Percentiles rank a stretch among this genome's conserved stretches.
Evolutionary conservation across 1,140 invertebrate genomes (phyloP).

Genomic region (Ganaspis sp.): DNA sequence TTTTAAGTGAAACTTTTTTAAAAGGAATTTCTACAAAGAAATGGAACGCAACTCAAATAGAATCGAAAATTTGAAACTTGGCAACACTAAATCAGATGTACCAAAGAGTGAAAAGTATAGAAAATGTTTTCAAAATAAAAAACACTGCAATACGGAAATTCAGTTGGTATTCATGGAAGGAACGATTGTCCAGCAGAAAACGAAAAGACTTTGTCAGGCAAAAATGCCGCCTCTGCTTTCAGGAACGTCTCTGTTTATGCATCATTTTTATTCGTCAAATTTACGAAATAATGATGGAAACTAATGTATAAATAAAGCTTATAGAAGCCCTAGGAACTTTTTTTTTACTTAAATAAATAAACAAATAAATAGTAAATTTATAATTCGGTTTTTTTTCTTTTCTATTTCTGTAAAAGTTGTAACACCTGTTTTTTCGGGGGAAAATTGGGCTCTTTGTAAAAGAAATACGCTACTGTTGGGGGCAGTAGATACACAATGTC

Average conservation of each 20-base stretch:
- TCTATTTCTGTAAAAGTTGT: background rate
- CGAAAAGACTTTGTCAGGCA: background rate
- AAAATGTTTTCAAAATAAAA: conserved; percentile 4
- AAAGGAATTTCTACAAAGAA: too few relatives aligned
- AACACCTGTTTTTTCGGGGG: too few relatives aligned
- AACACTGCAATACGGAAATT: background rate
- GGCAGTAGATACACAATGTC: background rate
- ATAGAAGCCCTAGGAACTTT: too few relatives aligned
- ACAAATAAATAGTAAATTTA: too few relatives aligned
- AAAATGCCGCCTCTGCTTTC: background rate
- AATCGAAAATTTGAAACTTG: background rate
- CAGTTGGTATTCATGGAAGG: background rate
- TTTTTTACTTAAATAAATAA: too few relatives aligned
- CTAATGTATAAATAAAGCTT: too few relatives aligned
- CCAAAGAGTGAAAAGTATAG: background rate
- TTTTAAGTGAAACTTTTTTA: too few relatives aligned
- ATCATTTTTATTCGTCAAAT: too few relatives aligned
- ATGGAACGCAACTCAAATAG: too few relatives aligned
- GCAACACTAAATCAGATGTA: background rate
- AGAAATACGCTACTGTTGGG: conserved; percentile 2
- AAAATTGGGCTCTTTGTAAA: background rate
- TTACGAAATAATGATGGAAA: too few relatives aligned
- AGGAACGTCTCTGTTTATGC: background rate
- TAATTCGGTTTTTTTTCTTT: too few relatives aligned
- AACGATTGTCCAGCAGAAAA: background rate